Base-by-base conservation (phyloP, 2,888 invertebrate genomes). In the Oscheius onirici region DNA sequence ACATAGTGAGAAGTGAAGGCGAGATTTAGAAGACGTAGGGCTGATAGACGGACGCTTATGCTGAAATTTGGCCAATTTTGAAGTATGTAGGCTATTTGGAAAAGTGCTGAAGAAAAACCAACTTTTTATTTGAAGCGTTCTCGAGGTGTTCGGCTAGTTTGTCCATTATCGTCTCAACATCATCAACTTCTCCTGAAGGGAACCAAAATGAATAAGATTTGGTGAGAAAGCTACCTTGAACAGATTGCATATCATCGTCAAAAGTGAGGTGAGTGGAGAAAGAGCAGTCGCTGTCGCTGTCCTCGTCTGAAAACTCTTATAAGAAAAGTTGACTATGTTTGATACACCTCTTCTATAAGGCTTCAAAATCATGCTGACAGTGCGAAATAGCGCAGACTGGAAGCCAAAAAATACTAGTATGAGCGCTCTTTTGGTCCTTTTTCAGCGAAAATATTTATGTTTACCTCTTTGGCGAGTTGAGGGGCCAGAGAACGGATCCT, bases 81-180 rank as follows among this genome's bases (percentile, higher is more conserved):
- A n/a, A n/a, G n/a, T n/a, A 55, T 8, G n/a, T n/a, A 43, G 44
- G 43, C 13, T 15, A 43, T 57, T 2, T 34, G 15, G 17, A 34
- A 52, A 49, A 52, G 20, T 15, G 26, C 1, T n/a, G 11, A 34
- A 43, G 17, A 49, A 3, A 22, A 17, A 63, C 63, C 40, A 15
- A 70, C 76, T 94, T 93, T 84, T 95, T 94, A 80, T 95, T 93
- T n/a, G 92, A 92, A 49, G 95, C 90, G 26, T 93, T 93, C 87
- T 97, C 97, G 65, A 97, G 91, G 1, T 93, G 91, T 87, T 95
- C 94, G 40, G 92, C 90, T 34, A 97, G 90, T 88, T 80, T 71
- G 60, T 84, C 83, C 17, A 82, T 60, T 11, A 83, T 46, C 24
- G 72, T 75, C 20, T 75, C 74, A 17, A 74, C 70, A 41, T 80